Conservation (phyloP, 2,888 invertebrate species). For the Limenitis arthemis region DNA sequence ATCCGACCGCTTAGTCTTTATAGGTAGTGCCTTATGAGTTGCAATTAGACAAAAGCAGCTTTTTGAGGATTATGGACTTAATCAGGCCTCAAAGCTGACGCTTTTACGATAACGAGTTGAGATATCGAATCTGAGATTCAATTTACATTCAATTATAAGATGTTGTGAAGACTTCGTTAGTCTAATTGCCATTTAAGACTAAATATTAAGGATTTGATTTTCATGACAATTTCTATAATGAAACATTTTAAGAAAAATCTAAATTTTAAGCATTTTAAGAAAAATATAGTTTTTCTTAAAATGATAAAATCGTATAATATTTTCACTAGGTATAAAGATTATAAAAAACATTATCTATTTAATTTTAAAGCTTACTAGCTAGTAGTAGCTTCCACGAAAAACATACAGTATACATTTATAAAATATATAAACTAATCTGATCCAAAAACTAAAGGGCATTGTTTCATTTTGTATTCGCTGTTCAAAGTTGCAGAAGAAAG, state of each 20-base stretch:
- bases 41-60: constrained; percentile 64
- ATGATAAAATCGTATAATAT: too few relatives aligned
- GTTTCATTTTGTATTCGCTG: constrained; percentile 59
- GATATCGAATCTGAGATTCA: constrained; percentile 24
- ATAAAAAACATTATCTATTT: too few relatives aligned
- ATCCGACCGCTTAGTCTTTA: constrained; percentile 70
- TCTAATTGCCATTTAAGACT: constrained; percentile 16
- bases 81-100: constrained; percentile 32
- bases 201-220: background rate
- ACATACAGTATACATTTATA: background rate
- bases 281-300: too few relatives aligned
- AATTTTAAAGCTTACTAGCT: too few relatives aligned
- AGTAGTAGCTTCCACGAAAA: background rate
- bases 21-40: constrained; percentile 64
- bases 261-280: too few relatives aligned
- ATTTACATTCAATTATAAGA: constrained; percentile 15
- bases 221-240: background rate
- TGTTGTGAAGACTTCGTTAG: constrained; percentile 14
- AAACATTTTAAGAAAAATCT: too few relatives aligned
- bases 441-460: constrained; percentile 43
- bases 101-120: constrained; percentile 42
- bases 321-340: too few relatives aligned
- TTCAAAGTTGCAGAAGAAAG: constrained; percentile 60
- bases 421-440: constrained; percentile 6
- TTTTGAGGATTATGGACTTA: constrained; percentile 54